Evolutionary conservation across 1,140 invertebrate genomes (phyloP).

Genomic region (Cheumatopsyche charites): DNA sequence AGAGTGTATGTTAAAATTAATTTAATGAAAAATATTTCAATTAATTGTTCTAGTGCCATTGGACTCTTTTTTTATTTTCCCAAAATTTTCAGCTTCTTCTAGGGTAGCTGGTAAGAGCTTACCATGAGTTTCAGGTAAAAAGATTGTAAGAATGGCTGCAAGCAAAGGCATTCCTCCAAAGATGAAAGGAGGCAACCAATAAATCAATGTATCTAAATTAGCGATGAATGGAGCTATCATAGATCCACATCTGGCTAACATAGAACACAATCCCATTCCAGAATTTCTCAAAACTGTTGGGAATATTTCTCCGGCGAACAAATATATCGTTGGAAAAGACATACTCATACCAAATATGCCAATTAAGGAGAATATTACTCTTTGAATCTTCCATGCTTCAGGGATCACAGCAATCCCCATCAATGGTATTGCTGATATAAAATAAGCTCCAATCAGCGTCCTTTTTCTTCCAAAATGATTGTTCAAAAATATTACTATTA

Average conservation of each 20-base stretch:
- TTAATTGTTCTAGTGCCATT: too few species aligned
- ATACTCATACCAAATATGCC: constrained; percentile 67
- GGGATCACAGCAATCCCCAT: constrained; percentile 66
- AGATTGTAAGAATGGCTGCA: constrained; percentile 66
- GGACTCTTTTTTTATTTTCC: not conserved
- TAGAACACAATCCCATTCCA: constrained; percentile 67
- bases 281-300: constrained; percentile 72
- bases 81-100: constrained; percentile 54
- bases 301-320: constrained; percentile 71
- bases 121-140: constrained; percentile 67
- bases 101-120: constrained; percentile 58
- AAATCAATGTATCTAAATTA: constrained; percentile 56
- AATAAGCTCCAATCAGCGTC: constrained; percentile 68
- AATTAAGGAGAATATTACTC: constrained; percentile 64
- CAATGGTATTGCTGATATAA: constrained; percentile 66
- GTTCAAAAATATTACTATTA: constrained; percentile 70
- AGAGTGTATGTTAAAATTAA: too few species aligned
- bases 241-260: constrained; percentile 68
- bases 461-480: constrained; percentile 68
- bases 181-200: constrained; percentile 69
- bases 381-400: constrained; percentile 51
- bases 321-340: constrained; percentile 65
- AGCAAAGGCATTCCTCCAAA: constrained; percentile 71
- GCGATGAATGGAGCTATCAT: constrained; percentile 71
- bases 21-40: too few species aligned